Conservation (phyloP, 2,113 vertebrate genomes). For the Noturus placidus region DNA sequence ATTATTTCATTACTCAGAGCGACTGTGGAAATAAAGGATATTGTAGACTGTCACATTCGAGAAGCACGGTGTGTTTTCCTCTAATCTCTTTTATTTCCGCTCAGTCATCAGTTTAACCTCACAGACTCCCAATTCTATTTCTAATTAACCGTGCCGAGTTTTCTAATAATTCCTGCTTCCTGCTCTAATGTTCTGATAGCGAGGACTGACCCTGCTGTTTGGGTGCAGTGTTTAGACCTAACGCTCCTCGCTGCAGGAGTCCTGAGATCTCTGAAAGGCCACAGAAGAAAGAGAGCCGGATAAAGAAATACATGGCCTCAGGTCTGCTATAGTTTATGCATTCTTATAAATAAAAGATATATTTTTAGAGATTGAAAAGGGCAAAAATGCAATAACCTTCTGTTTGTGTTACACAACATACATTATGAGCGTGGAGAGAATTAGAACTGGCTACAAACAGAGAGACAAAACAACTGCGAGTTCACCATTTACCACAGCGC, state of each 20-base stretch:
- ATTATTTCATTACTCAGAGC: background rate
- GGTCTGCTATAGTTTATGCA: background rate
- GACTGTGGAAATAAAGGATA: background rate
- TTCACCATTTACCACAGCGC: background rate
- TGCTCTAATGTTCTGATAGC: background rate
- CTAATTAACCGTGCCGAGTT: background rate
- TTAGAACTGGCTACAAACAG: background rate
- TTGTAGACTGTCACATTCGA: background rate
- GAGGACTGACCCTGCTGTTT: background rate
- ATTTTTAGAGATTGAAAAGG: conserved; percentile 1
- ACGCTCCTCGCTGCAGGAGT: background rate
- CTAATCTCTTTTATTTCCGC: background rate
- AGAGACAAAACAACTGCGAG: background rate
- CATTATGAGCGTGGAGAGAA: background rate
- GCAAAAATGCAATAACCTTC: background rate
- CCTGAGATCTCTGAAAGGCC: conserved; percentile 25
- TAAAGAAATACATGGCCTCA: background rate
- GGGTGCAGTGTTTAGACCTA: background rate
- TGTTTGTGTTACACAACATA: background rate
- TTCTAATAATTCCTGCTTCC: background rate
- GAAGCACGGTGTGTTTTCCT: background rate
- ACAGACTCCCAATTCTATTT: background rate
- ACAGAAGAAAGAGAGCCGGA: background rate
- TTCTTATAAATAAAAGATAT: background rate
- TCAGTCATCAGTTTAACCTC: background rate